Base-by-base conservation (phyloP, 2,888 invertebrate genomes). In the Mythimna impura region DNA sequence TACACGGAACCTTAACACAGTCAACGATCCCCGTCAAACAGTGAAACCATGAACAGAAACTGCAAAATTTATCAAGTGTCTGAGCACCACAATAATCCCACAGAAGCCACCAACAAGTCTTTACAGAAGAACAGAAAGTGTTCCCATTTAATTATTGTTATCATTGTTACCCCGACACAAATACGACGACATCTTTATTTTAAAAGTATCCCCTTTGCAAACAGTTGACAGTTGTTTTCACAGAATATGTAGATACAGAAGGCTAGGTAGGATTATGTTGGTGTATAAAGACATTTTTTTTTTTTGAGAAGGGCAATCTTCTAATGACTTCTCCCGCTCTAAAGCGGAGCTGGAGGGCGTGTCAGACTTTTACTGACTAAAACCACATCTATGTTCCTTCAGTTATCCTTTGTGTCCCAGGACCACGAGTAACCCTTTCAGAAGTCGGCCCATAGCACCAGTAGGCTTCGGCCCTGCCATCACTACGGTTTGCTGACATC, bases 101-200 rank as follows among this genome's bases (percentile, higher is more conserved):
- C 54, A 20, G 47, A 79, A 20, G 30, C 52, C 58, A 66, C 61
- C 62, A 80, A 80, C 30, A 64, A 25, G 54, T 61, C 22, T 40
- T 22, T n/a, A 60, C 25, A 60, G 47, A 60, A 64, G 77, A 74
- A 63, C 66, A 63, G 54, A 76, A 52, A 78, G 57, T 74, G 67
- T 75, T 60, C n/a, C 14, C 54, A 78, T 40, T 74, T 77, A 66
- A 80, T 80, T 80, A 80, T 80, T 47, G 47, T 47, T 67, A 75
- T 60, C 40, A 80, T 80, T 80, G 63, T 80, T 73, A 58, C 66
- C 75, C 64, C 66, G 36, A 67, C 80, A 74, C 80, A 77, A 77
- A 80, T 77, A 74, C 62, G 77, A 58, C 66, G 80, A 77, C 80
- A 73, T 73, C 76, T 80, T 78, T 78, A 80, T 80, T 80, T 75